phyloP scores from a whole-genome alignment of 2,888 invertebrate genomes.

The Suillia variegata region DNA sequence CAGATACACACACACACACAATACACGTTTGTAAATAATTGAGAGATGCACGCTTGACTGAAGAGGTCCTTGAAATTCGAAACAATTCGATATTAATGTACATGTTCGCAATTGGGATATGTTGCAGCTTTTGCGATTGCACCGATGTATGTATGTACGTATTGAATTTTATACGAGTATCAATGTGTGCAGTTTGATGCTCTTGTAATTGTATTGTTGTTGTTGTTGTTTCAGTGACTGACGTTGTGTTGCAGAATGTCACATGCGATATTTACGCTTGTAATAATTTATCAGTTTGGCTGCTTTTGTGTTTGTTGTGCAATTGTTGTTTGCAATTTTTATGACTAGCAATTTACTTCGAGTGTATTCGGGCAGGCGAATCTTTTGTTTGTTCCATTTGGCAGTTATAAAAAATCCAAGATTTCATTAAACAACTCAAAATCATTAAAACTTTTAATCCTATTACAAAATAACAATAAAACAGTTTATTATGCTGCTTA shows the following conservation, averaged over 20 bases:
- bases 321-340: slow-evolving; percentile 4
- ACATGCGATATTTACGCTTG: neutral
- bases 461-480: too few species aligned
- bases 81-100: neutral
- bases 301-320: slow-evolving; percentile 3
- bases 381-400: too few species aligned
- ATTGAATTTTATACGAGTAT: too few species aligned
- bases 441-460: too few species aligned
- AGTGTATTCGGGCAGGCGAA: slow-evolving; percentile 7
- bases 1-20: too few species aligned
- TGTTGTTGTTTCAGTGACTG: neutral
- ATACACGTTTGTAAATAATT: neutral
- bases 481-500: too few species aligned
- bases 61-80: neutral
- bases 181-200: neutral
- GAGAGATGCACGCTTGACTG: neutral
- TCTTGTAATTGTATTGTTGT: neutral
- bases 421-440: too few species aligned
- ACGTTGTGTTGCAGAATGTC: neutral
- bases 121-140: neutral
- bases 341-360: slow-evolving; percentile 8
- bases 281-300: slow-evolving; percentile 1
- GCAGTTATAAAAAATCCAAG: too few species aligned
- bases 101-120: neutral
- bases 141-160: too few species aligned